phyloP scores from a whole-genome alignment of 2,797 vertebrate species.

The Choloepus didactylus region DNA sequence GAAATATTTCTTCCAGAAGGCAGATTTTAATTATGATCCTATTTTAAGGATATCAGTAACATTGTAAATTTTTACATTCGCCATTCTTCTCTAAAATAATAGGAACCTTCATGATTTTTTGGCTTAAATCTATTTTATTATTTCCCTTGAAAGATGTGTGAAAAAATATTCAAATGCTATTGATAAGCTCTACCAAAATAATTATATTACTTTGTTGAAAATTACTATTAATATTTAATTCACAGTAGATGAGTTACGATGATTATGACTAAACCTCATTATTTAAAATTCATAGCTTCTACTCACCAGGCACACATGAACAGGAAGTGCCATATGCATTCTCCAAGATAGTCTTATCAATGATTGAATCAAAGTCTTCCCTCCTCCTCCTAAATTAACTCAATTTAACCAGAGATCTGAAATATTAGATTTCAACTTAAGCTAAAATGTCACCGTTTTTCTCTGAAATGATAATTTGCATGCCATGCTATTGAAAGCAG shows the following conservation, averaged over 20 bases:
- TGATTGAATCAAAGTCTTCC: constrained; percentile 59
- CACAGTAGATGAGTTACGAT: constrained; percentile 58
- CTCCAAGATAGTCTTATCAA: constrained; percentile 65
- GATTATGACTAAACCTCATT: constrained; percentile 68
- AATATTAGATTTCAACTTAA: constrained; percentile 60
- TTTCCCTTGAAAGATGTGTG: constrained; percentile 65
- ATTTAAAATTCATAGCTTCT: constrained; percentile 67
- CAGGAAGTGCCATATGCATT: constrained; percentile 54
- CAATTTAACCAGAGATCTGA: constrained; percentile 58
- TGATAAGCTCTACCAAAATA: constrained; percentile 69
- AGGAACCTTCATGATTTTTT: not conserved
- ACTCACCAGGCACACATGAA: constrained; percentile 59
- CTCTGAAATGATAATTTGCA: constrained; percentile 53
- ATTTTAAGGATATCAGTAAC: constrained; percentile 70
- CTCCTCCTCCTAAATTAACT: constrained; percentile 64
- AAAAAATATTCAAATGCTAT: constrained; percentile 72
- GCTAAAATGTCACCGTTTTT: constrained; percentile 60
- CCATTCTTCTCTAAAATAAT: constrained; percentile 76
- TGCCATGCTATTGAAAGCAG: constrained; percentile 24
- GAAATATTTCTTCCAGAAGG: constrained; percentile 70
- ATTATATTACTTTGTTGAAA: constrained; percentile 69
- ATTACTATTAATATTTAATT: constrained; percentile 75
- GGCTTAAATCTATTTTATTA: constrained; percentile 63
- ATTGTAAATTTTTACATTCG: constrained; percentile 69
- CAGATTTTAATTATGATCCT: constrained; percentile 81